Base-by-base conservation (phyloP, 2,888 invertebrate species). In the Drosophila emarginata region DNA sequence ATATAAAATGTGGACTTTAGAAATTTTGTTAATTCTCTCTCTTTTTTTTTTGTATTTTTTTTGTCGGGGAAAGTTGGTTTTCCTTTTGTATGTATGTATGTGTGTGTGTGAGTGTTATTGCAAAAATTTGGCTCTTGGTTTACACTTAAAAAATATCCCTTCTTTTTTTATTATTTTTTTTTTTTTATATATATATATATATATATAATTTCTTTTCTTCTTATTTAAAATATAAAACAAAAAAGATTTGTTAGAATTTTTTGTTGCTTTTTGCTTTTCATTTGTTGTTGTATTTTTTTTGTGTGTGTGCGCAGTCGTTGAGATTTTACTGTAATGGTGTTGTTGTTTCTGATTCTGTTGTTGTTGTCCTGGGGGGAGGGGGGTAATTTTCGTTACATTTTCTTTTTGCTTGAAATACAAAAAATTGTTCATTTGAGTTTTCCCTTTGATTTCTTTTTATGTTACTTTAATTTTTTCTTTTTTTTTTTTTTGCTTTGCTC, bases 101-200 rank as follows among this genome's bases (percentile, higher is more conserved):
- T 70, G 45, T 72, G 52, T 71, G 59, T 57, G 36, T 69, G 21
- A 72, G 21, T 72, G 11, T 62, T 77, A 78, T 85, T 85, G 79
- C 85, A 76, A 77, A 87, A 87, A 87, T 85, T 85, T 87, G 85
- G 88, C 86, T 58, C 67, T 82, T 87, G 85, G 84, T 76, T 82
- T 86, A 80, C 79, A 77, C 75, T 84, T 83, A 83, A 80, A 83
- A 83, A 87, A 83, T 57, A 26, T 58, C 50, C 53, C 51, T 21
- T 40, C 28, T 15, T 37, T 18, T 58, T 67, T 66, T 72, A 62
- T 65, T 14, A 21, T 67, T 67, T 62, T 45, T 61, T 61, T 62
- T 37, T 60, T 39, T 50, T 6, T 56, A 52, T 32, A 32, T 28
- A 45, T 58, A 51, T 53, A 45, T 15, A 45, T 45, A 18, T 45